Evolutionary conservation across 2,888 invertebrate genomes (phyloP), one percentile per base, ranked within the genome.

Genomic region (Agrenia bidenticulata): DNA sequence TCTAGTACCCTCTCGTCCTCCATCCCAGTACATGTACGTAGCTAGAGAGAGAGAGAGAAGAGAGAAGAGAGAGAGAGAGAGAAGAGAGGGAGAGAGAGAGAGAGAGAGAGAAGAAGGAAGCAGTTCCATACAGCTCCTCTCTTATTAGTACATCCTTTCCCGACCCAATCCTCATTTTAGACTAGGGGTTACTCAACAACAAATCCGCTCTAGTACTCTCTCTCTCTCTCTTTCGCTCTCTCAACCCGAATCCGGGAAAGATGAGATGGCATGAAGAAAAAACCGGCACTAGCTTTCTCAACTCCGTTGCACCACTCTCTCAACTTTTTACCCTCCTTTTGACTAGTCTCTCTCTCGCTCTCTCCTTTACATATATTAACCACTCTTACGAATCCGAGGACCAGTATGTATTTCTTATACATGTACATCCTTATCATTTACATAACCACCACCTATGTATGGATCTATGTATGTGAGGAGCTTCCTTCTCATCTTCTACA

Each of bases 231-330:
- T 32, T 32, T 32, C 32, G 9, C 19, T 5, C 5, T 53, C 53
- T 63, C 63, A 62, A 49, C 64, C 66, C 63, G 67, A 70, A 70
- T 70, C 67, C 67, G 65, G 70, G 67, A 70, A 65, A 70, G 63
- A 63, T 62, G 62, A 63, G 69, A 32, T 66, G 63, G 69, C 56
- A 66, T n/a, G 56, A 59, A 39, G 57, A 67, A 67, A 67, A 67
- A 63, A 66, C 64, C 64, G 64, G 66, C 67, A 57, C 62, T 63
- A 57, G 63, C 63, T 70, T 64, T 64, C 62, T 51, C 65, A 62
- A 53, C 63, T 61, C 26, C 65, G 39, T 17, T n/a, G n/a, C n/a
- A n/a, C n/a, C n/a, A n/a, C n/a, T n/a, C n/a, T n/a, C n/a, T n/a
- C n/a, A n/a, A n/a, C n/a, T n/a, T n/a, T n/a, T n/a, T n/a, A n/a